Evolutionary conservation across 1,140 invertebrate species (phyloP).

Genomic region (Drosophila sp.): DNA sequence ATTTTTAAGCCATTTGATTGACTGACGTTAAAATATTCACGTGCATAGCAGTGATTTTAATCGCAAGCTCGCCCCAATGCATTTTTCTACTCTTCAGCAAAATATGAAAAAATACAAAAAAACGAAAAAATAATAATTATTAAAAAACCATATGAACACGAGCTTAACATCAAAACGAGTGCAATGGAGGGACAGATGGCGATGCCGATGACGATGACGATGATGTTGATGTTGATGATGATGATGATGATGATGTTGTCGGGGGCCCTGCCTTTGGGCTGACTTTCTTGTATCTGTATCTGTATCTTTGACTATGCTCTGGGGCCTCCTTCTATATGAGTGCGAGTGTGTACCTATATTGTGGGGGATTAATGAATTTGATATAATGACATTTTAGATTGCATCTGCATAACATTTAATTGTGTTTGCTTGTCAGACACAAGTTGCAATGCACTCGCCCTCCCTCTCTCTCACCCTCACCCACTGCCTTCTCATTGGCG

Average conservation of each 20-base stretch:
- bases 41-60: conserved; percentile 73
- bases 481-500: conserved; percentile 1
- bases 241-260: conserved; percentile 55
- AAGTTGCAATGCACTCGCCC: conserved; percentile 14
- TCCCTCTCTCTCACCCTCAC: background rate
- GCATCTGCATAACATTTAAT: conserved; percentile 82
- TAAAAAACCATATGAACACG: conserved; percentile 72
- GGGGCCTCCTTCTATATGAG: conserved; percentile 35
- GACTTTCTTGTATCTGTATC: conserved; percentile 46
- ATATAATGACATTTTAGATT: conserved; percentile 82
- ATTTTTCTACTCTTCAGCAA: conserved; percentile 61
- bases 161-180: conserved; percentile 67
- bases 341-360: conserved; percentile 39
- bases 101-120: conserved; percentile 65
- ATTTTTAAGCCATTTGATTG: conserved; percentile 81
- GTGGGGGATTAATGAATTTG: conserved; percentile 79
- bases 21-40: conserved; percentile 81
- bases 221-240: conserved; percentile 50
- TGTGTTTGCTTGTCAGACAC: conserved; percentile 76
- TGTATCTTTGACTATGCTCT: conserved; percentile 48
- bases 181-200: conserved; percentile 65
- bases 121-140: conserved; percentile 67
- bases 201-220: conserved; percentile 32
- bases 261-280: conserved; percentile 67
- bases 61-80: conserved; percentile 69